phyloP scores from a whole-genome alignment of 2,797 vertebrate genomes.

The Enoplosus armatus region DNA sequence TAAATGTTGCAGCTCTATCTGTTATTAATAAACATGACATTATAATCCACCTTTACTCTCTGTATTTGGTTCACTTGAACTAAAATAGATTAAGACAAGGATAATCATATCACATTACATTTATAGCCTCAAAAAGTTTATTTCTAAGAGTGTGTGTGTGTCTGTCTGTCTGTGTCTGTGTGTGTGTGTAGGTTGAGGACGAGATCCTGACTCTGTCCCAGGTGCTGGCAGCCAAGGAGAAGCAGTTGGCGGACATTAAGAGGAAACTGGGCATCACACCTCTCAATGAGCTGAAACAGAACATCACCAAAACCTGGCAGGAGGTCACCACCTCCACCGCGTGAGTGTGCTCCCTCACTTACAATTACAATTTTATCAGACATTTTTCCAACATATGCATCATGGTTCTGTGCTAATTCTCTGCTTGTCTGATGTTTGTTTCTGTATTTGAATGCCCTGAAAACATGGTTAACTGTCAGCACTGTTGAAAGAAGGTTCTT shows the following conservation, averaged over 20 bases:
- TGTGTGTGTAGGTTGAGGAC: conserved; percentile 92
- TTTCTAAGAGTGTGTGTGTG: background rate
- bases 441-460: background rate
- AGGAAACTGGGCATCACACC: conserved; percentile 93
- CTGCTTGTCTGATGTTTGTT: background rate
- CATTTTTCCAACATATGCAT: background rate
- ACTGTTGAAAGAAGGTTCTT: background rate
- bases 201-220: conserved; percentile 96
- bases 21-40: background rate
- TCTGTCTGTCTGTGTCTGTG: conserved; percentile 18
- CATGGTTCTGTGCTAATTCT: background rate
- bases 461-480: conserved; percentile 13
- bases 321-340: conserved; percentile 94
- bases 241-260: conserved; percentile 92
- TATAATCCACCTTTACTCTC: background rate
- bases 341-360: too few relatives aligned
- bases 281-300: conserved; percentile 93
- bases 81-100: background rate
- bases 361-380: background rate
- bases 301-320: conserved; percentile 94
- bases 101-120: background rate
- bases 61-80: background rate
- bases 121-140: background rate
- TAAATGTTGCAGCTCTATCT: background rate
- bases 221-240: conserved; percentile 95